Evolutionary conservation across 2,113 vertebrate species (phyloP).

Genomic region (Gnathonemus longibarbis): DNA sequence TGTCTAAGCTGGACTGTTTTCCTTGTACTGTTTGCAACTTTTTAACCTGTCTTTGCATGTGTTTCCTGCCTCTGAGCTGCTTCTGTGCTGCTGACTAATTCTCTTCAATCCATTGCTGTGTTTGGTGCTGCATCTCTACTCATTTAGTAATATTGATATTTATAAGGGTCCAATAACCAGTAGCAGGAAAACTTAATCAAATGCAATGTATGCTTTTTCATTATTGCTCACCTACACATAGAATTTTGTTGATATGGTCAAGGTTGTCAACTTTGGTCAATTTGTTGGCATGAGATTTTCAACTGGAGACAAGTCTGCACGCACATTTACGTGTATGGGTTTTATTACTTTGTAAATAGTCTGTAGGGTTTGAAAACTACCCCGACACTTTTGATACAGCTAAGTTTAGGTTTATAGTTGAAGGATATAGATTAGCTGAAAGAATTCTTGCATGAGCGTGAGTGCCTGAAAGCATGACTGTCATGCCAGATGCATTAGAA

Average conservation of each 20-base stretch:
- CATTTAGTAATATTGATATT: not conserved
- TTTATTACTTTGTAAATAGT: not conserved
- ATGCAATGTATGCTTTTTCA: not conserved
- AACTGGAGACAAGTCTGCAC: not conserved
- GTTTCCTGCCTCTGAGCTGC: not conserved
- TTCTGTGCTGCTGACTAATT: not conserved
- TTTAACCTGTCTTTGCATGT: not conserved
- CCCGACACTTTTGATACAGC: not conserved
- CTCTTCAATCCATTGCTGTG: not conserved
- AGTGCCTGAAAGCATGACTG: not conserved
- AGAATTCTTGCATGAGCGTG: not conserved
- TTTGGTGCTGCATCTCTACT: not conserved
- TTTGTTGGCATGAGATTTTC: not conserved
- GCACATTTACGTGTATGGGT: not conserved
- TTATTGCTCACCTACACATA: not conserved
- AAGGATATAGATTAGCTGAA: not conserved
- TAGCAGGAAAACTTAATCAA: not conserved
- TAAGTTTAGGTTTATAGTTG: not conserved
- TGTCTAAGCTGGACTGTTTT: not conserved
- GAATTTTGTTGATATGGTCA: not conserved
- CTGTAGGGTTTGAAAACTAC: not conserved
- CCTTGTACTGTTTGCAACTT: not conserved
- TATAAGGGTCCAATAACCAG: not conserved
- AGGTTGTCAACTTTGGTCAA: not conserved
- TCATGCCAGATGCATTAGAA: not conserved